A percentile compares a stretch with the other conserved stretches of the same genome.
These are phyloP conservation scores for Euplagia quadripunctaria DNA, from an alignment of 2,888 invertebrate species.

Conservation along the genomic window DNA sequence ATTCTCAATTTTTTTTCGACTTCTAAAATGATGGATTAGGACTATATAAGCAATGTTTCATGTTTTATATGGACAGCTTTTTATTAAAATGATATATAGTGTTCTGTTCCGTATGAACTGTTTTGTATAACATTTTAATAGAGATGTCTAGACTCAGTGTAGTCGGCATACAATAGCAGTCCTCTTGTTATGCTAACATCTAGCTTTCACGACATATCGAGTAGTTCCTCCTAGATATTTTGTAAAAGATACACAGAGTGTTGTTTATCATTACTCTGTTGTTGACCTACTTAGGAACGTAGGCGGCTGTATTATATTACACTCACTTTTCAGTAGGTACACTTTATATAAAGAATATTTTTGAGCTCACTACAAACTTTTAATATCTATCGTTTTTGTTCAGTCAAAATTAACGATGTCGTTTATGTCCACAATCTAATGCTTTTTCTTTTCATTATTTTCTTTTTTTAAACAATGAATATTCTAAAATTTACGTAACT, in stretches of 20 bases:
- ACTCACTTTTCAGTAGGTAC: too few species aligned
- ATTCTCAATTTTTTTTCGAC: slow-evolving; percentile 79
- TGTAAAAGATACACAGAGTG: too few species aligned
- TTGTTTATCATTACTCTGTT: neutral
- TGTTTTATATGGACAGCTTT: slow-evolving; percentile 36
- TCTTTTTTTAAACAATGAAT: too few species aligned
- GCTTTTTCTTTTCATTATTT: too few species aligned
- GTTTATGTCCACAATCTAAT: too few species aligned
- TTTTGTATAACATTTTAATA: neutral
- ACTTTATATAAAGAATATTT: too few species aligned
- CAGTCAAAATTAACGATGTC: too few species aligned
- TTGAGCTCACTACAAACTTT: too few species aligned
- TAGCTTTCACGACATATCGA: neutral
- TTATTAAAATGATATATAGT: slow-evolving; percentile 42
- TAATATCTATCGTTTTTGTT: too few species aligned
- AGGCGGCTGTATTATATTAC: neutral
- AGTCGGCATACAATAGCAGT: neutral
- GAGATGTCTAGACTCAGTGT: neutral
- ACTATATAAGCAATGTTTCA: slow-evolving; percentile 39
- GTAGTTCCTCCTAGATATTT: neutral
- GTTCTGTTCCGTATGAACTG: neutral
- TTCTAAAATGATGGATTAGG: slow-evolving; percentile 62
- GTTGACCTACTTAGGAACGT: neutral
- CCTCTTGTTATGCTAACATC: neutral
- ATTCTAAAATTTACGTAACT: too few species aligned